These are phyloP conservation scores for Calypte anna DNA, from an alignment of 2,113 vertebrate species.

Conservation along the genomic window DNA sequence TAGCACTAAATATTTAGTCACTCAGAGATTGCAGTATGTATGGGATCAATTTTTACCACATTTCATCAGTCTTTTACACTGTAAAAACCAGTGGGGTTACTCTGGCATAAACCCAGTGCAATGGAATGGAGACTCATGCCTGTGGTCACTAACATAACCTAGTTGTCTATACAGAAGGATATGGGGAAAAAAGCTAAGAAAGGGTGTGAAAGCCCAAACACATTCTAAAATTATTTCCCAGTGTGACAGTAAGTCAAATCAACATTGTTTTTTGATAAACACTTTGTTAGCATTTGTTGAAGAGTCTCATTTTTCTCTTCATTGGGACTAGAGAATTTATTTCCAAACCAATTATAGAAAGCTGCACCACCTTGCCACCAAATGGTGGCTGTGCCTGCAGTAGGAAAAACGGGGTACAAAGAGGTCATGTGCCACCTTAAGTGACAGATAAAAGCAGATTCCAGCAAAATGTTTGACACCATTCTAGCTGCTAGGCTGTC, in stretches of 20 bases:
- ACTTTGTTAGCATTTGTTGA: not conserved
- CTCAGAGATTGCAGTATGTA: constrained; percentile 44
- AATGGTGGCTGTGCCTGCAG: not conserved
- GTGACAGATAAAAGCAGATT: not conserved
- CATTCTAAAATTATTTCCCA: not conserved
- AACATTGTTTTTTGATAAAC: not conserved
- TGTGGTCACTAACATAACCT: constrained; percentile 46
- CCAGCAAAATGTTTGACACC: not conserved
- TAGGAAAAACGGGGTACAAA: not conserved
- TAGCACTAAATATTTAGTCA: constrained; percentile 59
- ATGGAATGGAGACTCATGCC: constrained; percentile 54
- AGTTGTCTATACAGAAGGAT: constrained; percentile 10
- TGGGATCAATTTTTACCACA: constrained; percentile 60
- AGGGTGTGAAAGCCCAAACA: constrained; percentile 14
- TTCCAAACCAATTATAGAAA: not conserved
- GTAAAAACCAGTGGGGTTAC: constrained; percentile 42
- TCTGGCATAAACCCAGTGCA: constrained; percentile 41
- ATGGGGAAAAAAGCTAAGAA: not conserved
- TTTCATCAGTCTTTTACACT: constrained; percentile 30
- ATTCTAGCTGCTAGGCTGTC: not conserved
- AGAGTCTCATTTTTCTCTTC: not conserved
- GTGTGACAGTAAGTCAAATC: not conserved
- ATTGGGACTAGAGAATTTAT: not conserved
- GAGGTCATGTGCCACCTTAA: not conserved
- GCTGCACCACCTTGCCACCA: not conserved